These are phyloP conservation scores for Sula dactylatra DNA, from an alignment of 2,113 vertebrate species.

Conservation along the genomic window DNA sequence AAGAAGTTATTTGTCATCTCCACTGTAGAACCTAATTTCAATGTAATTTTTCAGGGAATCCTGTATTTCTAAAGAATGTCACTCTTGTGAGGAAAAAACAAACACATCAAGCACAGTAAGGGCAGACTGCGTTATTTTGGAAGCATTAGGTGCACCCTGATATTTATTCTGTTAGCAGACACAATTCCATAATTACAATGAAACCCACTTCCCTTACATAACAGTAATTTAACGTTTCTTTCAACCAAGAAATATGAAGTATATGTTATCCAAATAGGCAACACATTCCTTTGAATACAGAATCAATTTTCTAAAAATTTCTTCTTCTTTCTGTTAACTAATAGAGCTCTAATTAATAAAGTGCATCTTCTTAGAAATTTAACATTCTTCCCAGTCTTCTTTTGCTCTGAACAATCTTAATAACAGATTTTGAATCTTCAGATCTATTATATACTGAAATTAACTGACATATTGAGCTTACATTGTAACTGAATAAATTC, in stretches of 20 bases:
- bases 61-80: not conserved
- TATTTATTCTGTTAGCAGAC: not conserved
- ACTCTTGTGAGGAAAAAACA: not conserved
- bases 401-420: not conserved
- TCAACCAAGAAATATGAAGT: not conserved
- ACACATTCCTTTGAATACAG: not conserved
- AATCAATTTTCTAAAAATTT: not conserved
- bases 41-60: not conserved
- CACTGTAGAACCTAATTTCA: not conserved
- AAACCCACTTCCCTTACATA: not conserved
- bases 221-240: not conserved
- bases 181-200: not conserved
- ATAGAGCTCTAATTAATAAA: not conserved
- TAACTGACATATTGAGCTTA: not conserved
- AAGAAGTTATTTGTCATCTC: not conserved
- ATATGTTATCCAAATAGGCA: not conserved
- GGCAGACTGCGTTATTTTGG: not conserved
- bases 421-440: not conserved
- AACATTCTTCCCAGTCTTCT: not conserved
- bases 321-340: not conserved
- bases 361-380: not conserved
- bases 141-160: not conserved
- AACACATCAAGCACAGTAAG: not conserved
- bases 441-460: not conserved
- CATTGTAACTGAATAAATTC: not conserved